Percentiles rank a stretch among this genome's conserved stretches.
Conservation (phyloP, 2,113 vertebrate genomes). For the Parotia lawesii region DNA sequence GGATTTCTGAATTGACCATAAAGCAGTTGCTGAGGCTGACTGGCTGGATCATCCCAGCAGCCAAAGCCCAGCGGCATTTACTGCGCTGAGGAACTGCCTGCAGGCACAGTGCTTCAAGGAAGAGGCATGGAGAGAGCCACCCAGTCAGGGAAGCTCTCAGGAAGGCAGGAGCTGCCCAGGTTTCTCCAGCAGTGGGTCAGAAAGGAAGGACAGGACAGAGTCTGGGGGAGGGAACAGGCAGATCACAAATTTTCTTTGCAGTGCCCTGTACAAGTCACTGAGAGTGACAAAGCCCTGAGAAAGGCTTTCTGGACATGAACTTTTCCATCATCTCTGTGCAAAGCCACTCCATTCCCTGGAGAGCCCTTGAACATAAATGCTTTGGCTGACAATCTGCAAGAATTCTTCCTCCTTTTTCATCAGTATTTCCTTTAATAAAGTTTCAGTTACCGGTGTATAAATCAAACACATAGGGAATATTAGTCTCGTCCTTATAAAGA, state of each 20-base stretch:
- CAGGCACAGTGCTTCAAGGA: fast-evolving
- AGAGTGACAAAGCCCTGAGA: neutral
- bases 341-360: neutral
- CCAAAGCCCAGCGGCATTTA: neutral
- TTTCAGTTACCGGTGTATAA: neutral
- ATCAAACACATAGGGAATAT: slow-evolving; percentile 39
- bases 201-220: neutral
- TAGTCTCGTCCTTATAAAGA: slow-evolving; percentile 44
- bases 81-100: neutral
- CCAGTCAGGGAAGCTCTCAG: neutral
- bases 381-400: neutral
- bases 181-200: neutral
- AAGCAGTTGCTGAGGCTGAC: neutral
- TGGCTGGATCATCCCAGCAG: neutral
- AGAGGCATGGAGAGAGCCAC: fast-evolving
- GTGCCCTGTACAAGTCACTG: neutral
- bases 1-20: neutral
- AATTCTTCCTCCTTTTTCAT: slow-evolving; percentile 35
- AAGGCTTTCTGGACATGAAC: neutral
- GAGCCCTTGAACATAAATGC: neutral
- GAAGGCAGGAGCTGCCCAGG: neutral
- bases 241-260: neutral
- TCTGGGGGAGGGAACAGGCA: neutral
- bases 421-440: slow-evolving; percentile 39
- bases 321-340: neutral